Conservation (phyloP, 2,113 vertebrate genomes). For the Sinocyclocheilus anshuiensis region DNA sequence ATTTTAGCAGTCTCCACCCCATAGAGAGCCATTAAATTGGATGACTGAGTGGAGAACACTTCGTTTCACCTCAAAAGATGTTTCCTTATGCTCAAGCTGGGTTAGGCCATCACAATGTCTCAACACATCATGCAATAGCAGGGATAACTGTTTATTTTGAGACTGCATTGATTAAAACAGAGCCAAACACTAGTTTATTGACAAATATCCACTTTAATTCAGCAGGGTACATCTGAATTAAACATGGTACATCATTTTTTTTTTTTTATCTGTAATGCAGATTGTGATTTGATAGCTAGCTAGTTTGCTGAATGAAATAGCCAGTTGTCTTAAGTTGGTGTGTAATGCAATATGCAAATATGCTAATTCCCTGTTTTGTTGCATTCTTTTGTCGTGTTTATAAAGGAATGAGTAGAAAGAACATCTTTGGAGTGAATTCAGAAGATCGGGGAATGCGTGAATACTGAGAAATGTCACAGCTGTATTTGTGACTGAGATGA, state of each 20-base stretch:
- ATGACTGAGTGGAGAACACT: neutral
- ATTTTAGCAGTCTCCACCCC: constrained; percentile 11
- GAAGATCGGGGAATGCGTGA: neutral
- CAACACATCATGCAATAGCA: neutral
- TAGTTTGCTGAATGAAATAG: too few relatives aligned
- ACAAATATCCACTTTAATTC: too few relatives aligned
- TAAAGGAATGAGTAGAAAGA: neutral
- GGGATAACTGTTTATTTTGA: neutral
- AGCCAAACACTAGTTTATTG: neutral
- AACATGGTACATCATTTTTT: too few relatives aligned
- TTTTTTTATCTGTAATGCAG: too few relatives aligned
- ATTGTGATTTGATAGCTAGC: too few relatives aligned
- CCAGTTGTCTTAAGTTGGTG: neutral
- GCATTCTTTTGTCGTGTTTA: neutral
- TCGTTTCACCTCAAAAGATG: neutral
- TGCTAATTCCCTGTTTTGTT: neutral
- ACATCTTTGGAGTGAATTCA: neutral
- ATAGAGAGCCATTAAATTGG: constrained; percentile 19
- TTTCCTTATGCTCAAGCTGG: neutral
- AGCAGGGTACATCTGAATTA: too few relatives aligned
- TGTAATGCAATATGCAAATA: neutral
- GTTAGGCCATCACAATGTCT: neutral
- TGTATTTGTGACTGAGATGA: neutral
- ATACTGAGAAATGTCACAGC: neutral
- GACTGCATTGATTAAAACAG: neutral